Evolutionary conservation across 2,888 invertebrate genomes (phyloP).

Genomic region (Sarcophaga subvicina): DNA sequence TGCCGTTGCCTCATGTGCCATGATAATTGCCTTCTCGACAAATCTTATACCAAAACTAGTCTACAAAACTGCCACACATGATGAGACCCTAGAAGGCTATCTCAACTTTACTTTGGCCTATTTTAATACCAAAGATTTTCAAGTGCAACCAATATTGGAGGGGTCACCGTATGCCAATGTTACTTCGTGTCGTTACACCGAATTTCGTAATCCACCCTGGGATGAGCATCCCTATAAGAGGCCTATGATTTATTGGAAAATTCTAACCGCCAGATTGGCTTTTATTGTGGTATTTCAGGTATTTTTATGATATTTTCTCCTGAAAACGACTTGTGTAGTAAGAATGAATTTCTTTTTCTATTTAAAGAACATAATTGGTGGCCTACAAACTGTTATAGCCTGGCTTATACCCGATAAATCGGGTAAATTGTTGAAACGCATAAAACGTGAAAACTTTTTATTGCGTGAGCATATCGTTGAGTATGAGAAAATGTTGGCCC

Average conservation of each 20-base stretch:
- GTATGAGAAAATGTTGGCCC: conserved; percentile 83
- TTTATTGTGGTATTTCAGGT: conserved; percentile 90
- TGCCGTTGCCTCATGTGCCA: conserved; percentile 89
- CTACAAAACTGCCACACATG: conserved; percentile 83
- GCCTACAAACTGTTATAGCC: conserved; percentile 87
- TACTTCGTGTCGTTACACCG: conserved; percentile 85
- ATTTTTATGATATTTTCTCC: conserved; percentile 2
- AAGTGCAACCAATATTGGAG: conserved; percentile 70
- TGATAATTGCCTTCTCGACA: conserved; percentile 92
- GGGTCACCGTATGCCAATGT: conserved; percentile 78
- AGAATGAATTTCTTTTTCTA: conserved; percentile 32
- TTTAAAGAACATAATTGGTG: conserved; percentile 88
- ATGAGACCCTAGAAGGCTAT: conserved; percentile 85
- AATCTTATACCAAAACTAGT: conserved; percentile 91
- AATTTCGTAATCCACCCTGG: conserved; percentile 86
- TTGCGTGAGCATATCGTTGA: conserved; percentile 89
- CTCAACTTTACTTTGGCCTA: conserved; percentile 87
- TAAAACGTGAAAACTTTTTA: conserved; percentile 88
- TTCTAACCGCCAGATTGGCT: conserved; percentile 87
- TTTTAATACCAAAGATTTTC: conserved; percentile 86
- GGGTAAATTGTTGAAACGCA: conserved; percentile 86
- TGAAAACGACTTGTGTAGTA: not conserved
- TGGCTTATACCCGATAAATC: conserved; percentile 92
- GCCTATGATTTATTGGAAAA: conserved; percentile 88
- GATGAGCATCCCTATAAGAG: conserved; percentile 83